phyloP scores from a whole-genome alignment of 2,888 invertebrate species.

The Hymenopus coronatus region DNA sequence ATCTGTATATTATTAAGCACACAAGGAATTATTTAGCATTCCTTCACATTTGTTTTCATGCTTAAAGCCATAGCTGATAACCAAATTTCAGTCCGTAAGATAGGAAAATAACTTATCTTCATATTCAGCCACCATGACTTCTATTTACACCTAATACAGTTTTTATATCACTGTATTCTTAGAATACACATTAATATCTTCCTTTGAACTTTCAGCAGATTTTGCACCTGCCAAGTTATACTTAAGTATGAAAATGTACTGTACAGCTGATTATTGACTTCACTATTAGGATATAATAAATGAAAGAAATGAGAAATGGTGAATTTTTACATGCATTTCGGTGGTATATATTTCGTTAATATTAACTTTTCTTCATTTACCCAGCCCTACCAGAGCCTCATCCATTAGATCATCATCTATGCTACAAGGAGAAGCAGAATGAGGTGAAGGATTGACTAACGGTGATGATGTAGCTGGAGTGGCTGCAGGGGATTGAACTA shows the following conservation, averaged over 20 bases:
- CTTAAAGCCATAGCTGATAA: background rate
- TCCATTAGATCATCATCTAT: slow-evolving; percentile 91
- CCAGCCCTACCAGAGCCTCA: slow-evolving; percentile 76
- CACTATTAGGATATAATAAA: background rate
- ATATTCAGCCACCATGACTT: background rate
- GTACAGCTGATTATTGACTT: background rate
- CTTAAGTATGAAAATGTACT: background rate
- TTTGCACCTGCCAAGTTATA: background rate
- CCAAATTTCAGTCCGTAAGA: background rate
- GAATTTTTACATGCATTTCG: background rate
- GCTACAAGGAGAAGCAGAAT: slow-evolving; percentile 68
- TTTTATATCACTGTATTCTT: background rate
- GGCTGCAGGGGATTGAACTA: slow-evolving; percentile 71
- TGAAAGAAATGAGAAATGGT: background rate
- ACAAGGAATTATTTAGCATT: background rate
- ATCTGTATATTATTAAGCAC: background rate
- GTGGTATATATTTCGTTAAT: background rate
- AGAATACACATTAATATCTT: background rate
- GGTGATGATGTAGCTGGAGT: slow-evolving; percentile 42
- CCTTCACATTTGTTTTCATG: background rate
- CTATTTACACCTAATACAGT: background rate
- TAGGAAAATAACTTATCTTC: background rate
- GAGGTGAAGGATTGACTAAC: slow-evolving; percentile 62
- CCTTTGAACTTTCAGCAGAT: background rate
- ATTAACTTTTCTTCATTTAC: slow-evolving; percentile 52